Base-by-base conservation (phyloP, 2,797 vertebrate genomes). In the Megaceryle alcyon region DNA sequence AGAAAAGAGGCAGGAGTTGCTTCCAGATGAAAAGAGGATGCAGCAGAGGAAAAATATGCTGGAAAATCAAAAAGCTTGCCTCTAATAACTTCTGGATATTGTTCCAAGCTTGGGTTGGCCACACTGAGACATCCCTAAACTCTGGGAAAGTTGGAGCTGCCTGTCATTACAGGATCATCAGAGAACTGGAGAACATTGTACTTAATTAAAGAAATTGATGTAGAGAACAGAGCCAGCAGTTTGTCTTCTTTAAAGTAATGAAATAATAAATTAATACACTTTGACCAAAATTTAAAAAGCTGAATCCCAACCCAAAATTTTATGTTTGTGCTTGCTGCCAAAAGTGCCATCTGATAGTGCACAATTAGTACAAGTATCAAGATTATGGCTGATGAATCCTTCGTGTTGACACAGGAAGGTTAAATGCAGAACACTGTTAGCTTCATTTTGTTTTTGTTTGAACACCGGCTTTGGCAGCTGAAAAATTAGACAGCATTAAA, bases 401-500 rank as follows among this genome's bases (percentile, higher is more conserved):
- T 84, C 0, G 4, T 51, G 72, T 93, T 97, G 91, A 92, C 95
- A 88, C 15, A n/a, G 71, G 35, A 66, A 90, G 84, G 79, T 87
- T 82, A 75, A 95, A 97, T 88, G 79, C 64, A 91, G 84, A 94
- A 56, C 26, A 16, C 17, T 6, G 25, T 77, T 93, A 71, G 8
- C 51, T 68, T 48, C 13, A 11, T 26, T 44, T 68, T 54, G 25
- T 1, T 66, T 85, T 84, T 64, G 17, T 64, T 88, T 95, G 89
- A 95, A 92, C 63, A 91, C 78, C 75, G 94, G 60, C 54, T 95
- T 97, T 97, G 95, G 94, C 94, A 94, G 76, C 73, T 53, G 75
- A 78, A 86, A 97, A 94, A 41, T 94, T 95, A 88, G 21, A 76
- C 8, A 12, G 7, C 71, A 69, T 96, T 97, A 94, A 98, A 97